Conservation (phyloP, 2,888 invertebrate genomes). For the Chorisops tibialis region DNA sequence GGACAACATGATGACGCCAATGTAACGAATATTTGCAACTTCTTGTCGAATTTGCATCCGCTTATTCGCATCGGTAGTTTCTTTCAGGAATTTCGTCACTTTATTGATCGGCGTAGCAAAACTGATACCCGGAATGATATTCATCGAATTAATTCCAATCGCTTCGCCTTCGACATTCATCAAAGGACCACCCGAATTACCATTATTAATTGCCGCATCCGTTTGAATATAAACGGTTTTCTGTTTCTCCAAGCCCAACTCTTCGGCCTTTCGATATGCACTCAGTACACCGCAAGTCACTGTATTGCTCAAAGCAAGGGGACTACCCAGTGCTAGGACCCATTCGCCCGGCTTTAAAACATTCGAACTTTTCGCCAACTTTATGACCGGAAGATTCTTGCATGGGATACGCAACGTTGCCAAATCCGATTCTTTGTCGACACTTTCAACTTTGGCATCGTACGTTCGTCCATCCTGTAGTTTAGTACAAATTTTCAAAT, state of each 20-base stretch:
- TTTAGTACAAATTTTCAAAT: conserved; percentile 65
- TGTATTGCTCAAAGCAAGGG: conserved; percentile 82
- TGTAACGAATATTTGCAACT: conserved; percentile 57
- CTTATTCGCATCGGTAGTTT: conserved; percentile 63
- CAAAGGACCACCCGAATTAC: conserved; percentile 92
- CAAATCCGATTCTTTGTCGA: conserved; percentile 81
- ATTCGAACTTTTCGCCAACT: conserved; percentile 72
- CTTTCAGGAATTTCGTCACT: conserved; percentile 74
- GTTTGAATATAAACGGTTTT: conserved; percentile 92
- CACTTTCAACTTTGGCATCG: conserved; percentile 74
- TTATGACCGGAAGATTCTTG: conserved; percentile 72
- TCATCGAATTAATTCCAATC: conserved; percentile 91
- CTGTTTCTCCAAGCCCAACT: conserved; percentile 63
- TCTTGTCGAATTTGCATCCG: conserved; percentile 65
- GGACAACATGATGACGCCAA: conserved; percentile 88
- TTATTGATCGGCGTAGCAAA: conserved; percentile 92
- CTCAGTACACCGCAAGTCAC: conserved; percentile 91
- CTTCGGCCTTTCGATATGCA: conserved; percentile 64
- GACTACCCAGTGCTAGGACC: conserved; percentile 92
- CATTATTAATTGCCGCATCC: conserved; percentile 92
- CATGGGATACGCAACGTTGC: conserved; percentile 80
- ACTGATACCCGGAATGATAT: conserved; percentile 88
- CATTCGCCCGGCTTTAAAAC: conserved; percentile 85
- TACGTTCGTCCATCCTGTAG: conserved; percentile 69
- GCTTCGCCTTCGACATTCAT: conserved; percentile 92